phyloP scores from a whole-genome alignment of 2,888 invertebrate genomes.

The Aphidius colemani region DNA sequence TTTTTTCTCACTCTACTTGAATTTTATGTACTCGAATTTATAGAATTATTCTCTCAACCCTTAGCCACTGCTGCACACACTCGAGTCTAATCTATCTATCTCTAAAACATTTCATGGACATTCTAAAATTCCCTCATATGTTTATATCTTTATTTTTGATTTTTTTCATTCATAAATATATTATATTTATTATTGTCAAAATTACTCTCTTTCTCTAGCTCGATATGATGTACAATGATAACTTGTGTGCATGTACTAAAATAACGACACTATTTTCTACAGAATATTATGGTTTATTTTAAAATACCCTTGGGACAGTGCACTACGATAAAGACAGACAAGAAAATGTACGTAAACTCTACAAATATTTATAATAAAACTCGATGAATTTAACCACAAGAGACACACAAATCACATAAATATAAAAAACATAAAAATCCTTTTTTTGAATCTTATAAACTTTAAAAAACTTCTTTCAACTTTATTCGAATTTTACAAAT shows the following conservation, averaged over 20 bases:
- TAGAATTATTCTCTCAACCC: too few species aligned
- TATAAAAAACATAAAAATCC: neutral
- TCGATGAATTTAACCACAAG: conserved; percentile 2
- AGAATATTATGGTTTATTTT: neutral
- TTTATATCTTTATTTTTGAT: too few species aligned
- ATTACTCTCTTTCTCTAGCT: too few species aligned
- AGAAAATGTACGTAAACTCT: conserved; percentile 45
- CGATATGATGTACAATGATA: neutral
- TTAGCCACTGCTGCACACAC: neutral
- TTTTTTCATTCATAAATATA: too few species aligned
- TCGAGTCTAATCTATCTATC: neutral
- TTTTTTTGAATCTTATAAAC: too few species aligned
- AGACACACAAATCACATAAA: neutral
- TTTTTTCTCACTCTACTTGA: neutral
- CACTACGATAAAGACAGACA: neutral
- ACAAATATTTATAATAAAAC: conserved; percentile 48
- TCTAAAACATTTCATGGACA: neutral
- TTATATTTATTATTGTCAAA: conserved; percentile 1
- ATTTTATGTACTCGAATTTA: neutral
- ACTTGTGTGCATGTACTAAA: too few species aligned
- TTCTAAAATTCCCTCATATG: too few species aligned
- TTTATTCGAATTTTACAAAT: too few species aligned
- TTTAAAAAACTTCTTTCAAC: too few species aligned
- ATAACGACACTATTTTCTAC: too few species aligned
- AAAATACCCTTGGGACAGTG: neutral